phyloP scores from a whole-genome alignment of 2,113 vertebrate species.

The Tetraodon nigroviridis region DNA sequence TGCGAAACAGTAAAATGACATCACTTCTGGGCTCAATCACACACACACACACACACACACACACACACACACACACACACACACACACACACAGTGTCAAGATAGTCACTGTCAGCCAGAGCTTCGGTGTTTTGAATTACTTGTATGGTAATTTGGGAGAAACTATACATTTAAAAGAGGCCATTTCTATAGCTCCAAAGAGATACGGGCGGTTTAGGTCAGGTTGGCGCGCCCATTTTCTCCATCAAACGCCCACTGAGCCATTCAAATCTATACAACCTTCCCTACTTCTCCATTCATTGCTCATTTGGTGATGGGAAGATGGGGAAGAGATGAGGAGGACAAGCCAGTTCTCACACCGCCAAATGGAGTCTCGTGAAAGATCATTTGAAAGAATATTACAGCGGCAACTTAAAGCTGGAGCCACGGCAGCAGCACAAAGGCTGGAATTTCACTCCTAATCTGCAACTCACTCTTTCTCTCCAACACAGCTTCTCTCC shows the following conservation, averaged over 20 bases:
- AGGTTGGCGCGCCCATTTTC: conserved; percentile 46
- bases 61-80: conserved; percentile 22
- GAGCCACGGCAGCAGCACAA: conserved; percentile 45
- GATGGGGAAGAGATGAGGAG: conserved; percentile 39
- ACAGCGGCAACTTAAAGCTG: conserved; percentile 46
- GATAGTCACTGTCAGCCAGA: conserved; percentile 38
- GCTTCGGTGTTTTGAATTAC: conserved; percentile 55
- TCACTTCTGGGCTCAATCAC: conserved; percentile 9
- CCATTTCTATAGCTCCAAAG: conserved; percentile 54
- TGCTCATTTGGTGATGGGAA: conserved; percentile 55
- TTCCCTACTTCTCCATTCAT: conserved; percentile 39
- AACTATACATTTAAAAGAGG: conserved; percentile 73
- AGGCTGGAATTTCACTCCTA: conserved; percentile 56
- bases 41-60: conserved; percentile 19
- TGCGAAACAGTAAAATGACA: conserved; percentile 19
- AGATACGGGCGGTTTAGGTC: conserved; percentile 55
- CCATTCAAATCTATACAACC: conserved; percentile 44
- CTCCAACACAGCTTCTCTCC: conserved; percentile 44
- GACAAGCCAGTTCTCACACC: conserved; percentile 24
- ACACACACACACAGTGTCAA: conserved; percentile 32
- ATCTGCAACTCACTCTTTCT: conserved; percentile 50
- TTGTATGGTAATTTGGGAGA: conserved; percentile 66
- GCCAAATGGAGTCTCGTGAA: conserved; percentile 33
- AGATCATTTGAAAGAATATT: conserved; percentile 51
- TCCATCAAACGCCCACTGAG: conserved; percentile 55